Conservation (phyloP, 2,797 vertebrate species). For the Lepus townsendii region DNA sequence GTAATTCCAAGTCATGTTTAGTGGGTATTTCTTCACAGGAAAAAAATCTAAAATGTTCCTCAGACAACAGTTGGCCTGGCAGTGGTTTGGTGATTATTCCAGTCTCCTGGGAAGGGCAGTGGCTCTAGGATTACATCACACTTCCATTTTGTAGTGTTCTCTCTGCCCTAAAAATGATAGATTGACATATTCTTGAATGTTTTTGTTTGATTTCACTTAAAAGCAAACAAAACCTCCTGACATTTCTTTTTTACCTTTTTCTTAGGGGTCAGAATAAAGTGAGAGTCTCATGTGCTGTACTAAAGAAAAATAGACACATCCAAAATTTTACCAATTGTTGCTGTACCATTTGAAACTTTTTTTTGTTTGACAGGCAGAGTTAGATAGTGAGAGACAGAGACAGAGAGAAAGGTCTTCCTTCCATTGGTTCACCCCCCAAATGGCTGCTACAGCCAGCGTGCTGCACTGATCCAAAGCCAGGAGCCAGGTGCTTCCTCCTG, state of each 20-base stretch:
- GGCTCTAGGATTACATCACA: not conserved
- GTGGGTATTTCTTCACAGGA: not conserved
- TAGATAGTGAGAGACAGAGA: no score
- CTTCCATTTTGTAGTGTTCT: not conserved
- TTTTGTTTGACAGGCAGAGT: not conserved
- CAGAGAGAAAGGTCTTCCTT: no score
- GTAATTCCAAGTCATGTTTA: not conserved
- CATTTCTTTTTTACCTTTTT: not conserved
- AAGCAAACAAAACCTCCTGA: not conserved
- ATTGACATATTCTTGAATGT: slow-evolving; percentile 49
- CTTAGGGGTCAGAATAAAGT: slow-evolving; percentile 7
- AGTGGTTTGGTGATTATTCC: not conserved
- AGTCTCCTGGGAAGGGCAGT: slow-evolving; percentile 48
- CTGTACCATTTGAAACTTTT: not conserved
- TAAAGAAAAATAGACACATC: not conserved
- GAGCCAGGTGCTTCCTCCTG: no score
- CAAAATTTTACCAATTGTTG: not conserved
- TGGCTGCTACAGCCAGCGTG: no score
- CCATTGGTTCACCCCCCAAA: no score
- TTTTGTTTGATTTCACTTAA: not conserved
- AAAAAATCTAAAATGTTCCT: not conserved
- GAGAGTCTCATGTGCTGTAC: not conserved
- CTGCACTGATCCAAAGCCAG: no score
- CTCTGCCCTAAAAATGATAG: not conserved
- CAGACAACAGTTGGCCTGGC: not conserved